Evolutionary conservation across 2,113 vertebrate species (phyloP).

Genomic region (Physeter macrocephalus): DNA sequence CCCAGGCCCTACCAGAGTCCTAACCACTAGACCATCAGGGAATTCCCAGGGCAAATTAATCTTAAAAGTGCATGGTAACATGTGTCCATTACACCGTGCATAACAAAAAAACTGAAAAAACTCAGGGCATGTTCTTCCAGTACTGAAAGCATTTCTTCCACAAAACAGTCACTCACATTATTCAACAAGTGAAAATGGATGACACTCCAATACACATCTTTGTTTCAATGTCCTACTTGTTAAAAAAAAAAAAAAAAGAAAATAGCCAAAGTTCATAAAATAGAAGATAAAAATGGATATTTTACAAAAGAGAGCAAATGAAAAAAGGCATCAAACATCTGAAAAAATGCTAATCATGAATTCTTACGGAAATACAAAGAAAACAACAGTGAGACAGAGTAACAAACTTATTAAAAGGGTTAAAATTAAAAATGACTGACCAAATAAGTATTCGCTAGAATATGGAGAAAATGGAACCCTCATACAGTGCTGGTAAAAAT

Average conservation of each 20-base stretch:
- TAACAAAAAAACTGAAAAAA: not conserved
- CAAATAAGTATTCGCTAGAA: not conserved
- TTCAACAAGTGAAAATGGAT: not conserved
- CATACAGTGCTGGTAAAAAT: not conserved
- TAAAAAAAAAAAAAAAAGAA: not conserved
- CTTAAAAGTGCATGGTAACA: not conserved
- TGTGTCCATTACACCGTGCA: not conserved
- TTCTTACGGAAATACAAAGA: not conserved
- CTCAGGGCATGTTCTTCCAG: not conserved
- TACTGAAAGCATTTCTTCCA: not conserved
- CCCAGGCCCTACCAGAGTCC: not conserved
- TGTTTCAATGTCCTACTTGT: not conserved
- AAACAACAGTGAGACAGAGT: not conserved
- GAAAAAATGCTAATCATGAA: not conserved
- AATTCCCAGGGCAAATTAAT: not conserved
- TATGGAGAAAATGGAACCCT: not conserved
- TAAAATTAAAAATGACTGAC: not conserved
- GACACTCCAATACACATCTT: not conserved
- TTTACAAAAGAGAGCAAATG: not conserved
- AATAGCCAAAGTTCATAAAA: not conserved
- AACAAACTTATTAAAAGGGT: not conserved
- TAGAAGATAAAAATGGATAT: not conserved
- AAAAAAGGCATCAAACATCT: not conserved
- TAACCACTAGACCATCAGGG: not conserved
- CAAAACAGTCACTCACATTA: not conserved